Evolutionary conservation across 1,140 invertebrate species (phyloP).

Genomic region (Zaprionus camerounensis): DNA sequence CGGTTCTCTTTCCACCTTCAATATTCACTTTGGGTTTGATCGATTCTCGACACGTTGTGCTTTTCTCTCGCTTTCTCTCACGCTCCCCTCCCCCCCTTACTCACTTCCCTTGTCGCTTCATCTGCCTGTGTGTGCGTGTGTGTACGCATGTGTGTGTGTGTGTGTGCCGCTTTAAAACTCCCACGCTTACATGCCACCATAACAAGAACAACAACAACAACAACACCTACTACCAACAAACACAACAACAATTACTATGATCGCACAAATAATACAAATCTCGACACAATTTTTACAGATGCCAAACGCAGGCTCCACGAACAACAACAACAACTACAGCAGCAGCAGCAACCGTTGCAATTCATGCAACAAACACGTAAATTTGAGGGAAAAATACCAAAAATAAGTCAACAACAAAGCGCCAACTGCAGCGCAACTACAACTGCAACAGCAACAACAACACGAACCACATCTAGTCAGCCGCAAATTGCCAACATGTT

Average conservation of each 20-base stretch:
- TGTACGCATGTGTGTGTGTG: conserved; percentile 40
- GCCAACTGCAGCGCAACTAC: conserved; percentile 56
- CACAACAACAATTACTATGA: not conserved
- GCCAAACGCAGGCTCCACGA: conserved; percentile 67
- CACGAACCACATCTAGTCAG: conserved; percentile 66
- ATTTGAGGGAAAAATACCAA: conserved; percentile 84
- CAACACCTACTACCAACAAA: conserved; percentile 15
- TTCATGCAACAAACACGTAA: conserved; percentile 80
- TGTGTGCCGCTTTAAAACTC: conserved; percentile 41
- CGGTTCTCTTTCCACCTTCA: conserved; percentile 38
- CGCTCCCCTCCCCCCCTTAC: not conserved
- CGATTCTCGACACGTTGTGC: conserved; percentile 10
- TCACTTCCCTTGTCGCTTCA: conserved; percentile 17
- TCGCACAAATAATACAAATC: conserved; percentile 39
- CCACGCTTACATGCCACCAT: conserved; percentile 42
- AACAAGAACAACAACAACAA: conserved; percentile 44
- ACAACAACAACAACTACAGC: conserved; percentile 44
- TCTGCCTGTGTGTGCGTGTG: conserved; percentile 11
- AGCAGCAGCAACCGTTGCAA: conserved; percentile 50
- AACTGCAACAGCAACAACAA: conserved; percentile 64
- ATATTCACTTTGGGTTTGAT: conserved; percentile 15
- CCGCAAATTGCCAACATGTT: conserved; percentile 73
- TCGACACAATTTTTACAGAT: conserved; percentile 69
- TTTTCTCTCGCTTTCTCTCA: conserved; percentile 35
- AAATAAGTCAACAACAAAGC: conserved; percentile 84